Conservation (phyloP, 2,113 vertebrate genomes). For the Saccopteryx leptura region DNA sequence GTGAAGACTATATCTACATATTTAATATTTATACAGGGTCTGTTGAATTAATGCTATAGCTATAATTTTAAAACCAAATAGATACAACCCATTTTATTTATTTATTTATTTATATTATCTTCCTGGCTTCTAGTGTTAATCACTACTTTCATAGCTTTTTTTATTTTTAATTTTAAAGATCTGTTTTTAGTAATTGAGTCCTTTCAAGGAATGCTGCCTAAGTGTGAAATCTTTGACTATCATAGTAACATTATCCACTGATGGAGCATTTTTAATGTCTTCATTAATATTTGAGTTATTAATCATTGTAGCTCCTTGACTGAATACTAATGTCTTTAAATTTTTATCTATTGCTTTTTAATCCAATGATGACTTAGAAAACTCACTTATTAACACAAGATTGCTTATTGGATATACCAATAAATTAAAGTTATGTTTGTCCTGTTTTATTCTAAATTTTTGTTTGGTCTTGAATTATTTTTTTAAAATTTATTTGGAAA, state of each 20-base stretch:
- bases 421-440: slow-evolving; percentile 37
- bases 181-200: slow-evolving; percentile 7
- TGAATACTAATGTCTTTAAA: not conserved
- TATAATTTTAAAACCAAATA: slow-evolving; percentile 9
- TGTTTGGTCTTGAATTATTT: slow-evolving; percentile 20
- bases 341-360: slow-evolving; percentile 47
- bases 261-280: slow-evolving; percentile 20
- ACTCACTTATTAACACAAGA: not conserved
- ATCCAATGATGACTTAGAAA: slow-evolving; percentile 23
- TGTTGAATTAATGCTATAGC: not conserved
- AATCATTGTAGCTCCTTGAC: not conserved
- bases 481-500: slow-evolving; percentile 56
- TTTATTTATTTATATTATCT: not conserved
- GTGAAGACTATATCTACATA: not conserved
- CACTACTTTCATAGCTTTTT: slow-evolving; percentile 27
- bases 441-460: not conserved
- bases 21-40: not conserved
- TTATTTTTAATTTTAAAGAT: slow-evolving; percentile 26
- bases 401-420: not conserved
- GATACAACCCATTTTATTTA: not conserved
- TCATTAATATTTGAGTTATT: slow-evolving; percentile 52
- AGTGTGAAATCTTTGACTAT: not conserved
- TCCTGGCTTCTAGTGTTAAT: not conserved
- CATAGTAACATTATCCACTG: not conserved
- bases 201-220: slow-evolving; percentile 52